These are phyloP conservation scores for Esox lucius DNA, from an alignment of 2,797 vertebrate species.

Conservation along the genomic window DNA sequence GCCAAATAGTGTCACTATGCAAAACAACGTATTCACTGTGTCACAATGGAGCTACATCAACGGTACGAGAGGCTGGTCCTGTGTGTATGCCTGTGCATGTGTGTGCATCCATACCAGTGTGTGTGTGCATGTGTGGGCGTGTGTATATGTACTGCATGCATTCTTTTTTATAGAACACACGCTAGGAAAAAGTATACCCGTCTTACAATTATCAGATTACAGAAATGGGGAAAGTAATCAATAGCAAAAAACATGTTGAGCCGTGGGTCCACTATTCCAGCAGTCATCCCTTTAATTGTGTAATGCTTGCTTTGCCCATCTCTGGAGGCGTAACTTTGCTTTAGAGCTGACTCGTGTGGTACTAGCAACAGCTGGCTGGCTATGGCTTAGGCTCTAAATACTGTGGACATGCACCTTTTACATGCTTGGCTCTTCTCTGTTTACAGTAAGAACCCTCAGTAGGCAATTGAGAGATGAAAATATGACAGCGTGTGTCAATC, in stretches of 20 bases:
- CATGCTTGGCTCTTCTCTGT: neutral
- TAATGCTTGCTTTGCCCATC: neutral
- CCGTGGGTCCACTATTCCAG: neutral
- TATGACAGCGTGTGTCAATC: neutral
- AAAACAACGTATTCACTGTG: too few relatives aligned
- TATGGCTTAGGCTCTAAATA: neutral
- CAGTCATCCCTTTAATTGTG: neutral
- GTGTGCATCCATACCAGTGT: neutral
- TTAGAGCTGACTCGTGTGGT: neutral
- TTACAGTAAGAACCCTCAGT: neutral
- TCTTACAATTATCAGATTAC: too few relatives aligned
- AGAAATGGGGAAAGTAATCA: too few relatives aligned
- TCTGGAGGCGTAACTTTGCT: neutral
- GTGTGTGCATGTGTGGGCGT: neutral
- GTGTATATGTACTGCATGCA: too few relatives aligned
- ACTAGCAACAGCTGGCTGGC: neutral
- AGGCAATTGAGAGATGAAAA: slow-evolving; percentile 10
- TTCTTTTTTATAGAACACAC: too few relatives aligned
- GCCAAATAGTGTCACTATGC: too few relatives aligned
- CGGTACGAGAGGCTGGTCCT: too few relatives aligned
- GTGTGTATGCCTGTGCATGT: neutral
- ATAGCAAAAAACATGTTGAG: too few relatives aligned
- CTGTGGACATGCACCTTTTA: neutral
- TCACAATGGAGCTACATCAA: too few relatives aligned
- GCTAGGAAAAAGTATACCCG: too few relatives aligned